These are phyloP conservation scores for Halcyon malimbica DNA, from an alignment of 2,113 vertebrate species.

Conservation along the genomic window DNA sequence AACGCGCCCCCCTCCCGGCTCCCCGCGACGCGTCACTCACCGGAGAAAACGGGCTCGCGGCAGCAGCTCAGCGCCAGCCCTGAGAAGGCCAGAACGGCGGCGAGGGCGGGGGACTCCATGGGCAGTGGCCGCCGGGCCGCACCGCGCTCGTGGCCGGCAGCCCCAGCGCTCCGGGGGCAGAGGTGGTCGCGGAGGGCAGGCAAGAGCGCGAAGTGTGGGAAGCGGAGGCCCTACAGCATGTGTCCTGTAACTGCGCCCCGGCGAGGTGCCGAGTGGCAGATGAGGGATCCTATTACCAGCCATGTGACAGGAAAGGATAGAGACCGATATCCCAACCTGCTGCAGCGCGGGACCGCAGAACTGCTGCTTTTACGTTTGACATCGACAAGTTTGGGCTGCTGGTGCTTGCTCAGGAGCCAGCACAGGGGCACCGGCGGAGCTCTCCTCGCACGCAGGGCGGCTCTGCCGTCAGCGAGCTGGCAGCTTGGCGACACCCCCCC, in stretches of 20 bases:
- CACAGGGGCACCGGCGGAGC: background rate
- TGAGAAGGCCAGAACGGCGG: constrained; percentile 69
- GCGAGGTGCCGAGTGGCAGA: constrained; percentile 67
- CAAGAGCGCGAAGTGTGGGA: constrained; percentile 36
- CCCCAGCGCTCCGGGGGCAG: constrained; percentile 30
- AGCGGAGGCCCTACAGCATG: constrained; percentile 57
- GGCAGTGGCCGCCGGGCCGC: constrained; percentile 61
- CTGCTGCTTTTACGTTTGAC: background rate
- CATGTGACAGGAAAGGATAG: constrained; percentile 71
- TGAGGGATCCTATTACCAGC: constrained; percentile 68
- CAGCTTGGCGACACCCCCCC: background rate
- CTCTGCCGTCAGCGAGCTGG: background rate
- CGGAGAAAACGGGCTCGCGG: constrained; percentile 54
- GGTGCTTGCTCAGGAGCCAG: background rate
- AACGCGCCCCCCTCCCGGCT: background rate
- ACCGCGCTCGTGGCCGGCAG: constrained; percentile 50
- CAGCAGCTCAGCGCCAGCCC: constrained; percentile 73
- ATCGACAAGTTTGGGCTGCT: background rate
- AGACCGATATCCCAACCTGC: constrained; percentile 60
- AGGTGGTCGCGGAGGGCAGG: background rate
- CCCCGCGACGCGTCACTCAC: constrained; percentile 69
- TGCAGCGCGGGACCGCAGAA: background rate
- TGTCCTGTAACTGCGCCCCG: constrained; percentile 56
- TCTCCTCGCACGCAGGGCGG: background rate
- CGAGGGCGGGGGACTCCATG: constrained; percentile 75